Evolutionary conservation across 2,888 invertebrate species (phyloP).

Genomic region (Dryocosmus kuriphilus): DNA sequence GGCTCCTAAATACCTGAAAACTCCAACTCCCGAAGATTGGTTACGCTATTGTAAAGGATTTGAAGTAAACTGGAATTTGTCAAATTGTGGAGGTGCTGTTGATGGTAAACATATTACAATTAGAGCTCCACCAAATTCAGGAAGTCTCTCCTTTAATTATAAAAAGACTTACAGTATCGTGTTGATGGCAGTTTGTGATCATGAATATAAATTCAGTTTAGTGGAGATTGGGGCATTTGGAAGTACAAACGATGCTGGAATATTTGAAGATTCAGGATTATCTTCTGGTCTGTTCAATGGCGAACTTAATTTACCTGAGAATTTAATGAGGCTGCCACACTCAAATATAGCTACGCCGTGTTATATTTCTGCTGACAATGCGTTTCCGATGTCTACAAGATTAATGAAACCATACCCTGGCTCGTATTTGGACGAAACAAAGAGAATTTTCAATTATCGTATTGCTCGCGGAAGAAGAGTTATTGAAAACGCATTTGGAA

Average conservation of each 20-base stretch:
- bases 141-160: no score
- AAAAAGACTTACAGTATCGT: slow-evolving; percentile 46
- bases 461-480: slow-evolving; percentile 50
- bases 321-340: slow-evolving; percentile 42
- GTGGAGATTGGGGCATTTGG: no score
- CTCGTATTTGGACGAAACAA: no score
- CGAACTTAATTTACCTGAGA: background rate
- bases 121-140: no score
- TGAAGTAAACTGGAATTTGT: slow-evolving; percentile 56
- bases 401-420: slow-evolving; percentile 58
- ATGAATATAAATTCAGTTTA: slow-evolving; percentile 44
- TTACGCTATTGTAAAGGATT: slow-evolving; percentile 53
- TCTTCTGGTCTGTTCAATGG: background rate
- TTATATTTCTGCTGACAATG: slow-evolving; percentile 56
- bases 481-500: slow-evolving; percentile 59
- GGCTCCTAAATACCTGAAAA: slow-evolving; percentile 44
- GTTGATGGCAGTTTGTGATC: slow-evolving; percentile 42
- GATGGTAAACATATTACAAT: slow-evolving; percentile 60
- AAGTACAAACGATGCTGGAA: slow-evolving; percentile 18
- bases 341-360: slow-evolving; percentile 41
- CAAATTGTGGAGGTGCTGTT: no score
- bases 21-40: slow-evolving; percentile 49
- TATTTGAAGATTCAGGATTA: slow-evolving; percentile 21
- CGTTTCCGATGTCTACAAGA: slow-evolving; percentile 49
- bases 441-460: slow-evolving; percentile 56